Percentiles rank a stretch among this genome's conserved stretches.
phyloP scores from a whole-genome alignment of 1,140 invertebrate species.

The Caenorhabditis brenneri region DNA sequence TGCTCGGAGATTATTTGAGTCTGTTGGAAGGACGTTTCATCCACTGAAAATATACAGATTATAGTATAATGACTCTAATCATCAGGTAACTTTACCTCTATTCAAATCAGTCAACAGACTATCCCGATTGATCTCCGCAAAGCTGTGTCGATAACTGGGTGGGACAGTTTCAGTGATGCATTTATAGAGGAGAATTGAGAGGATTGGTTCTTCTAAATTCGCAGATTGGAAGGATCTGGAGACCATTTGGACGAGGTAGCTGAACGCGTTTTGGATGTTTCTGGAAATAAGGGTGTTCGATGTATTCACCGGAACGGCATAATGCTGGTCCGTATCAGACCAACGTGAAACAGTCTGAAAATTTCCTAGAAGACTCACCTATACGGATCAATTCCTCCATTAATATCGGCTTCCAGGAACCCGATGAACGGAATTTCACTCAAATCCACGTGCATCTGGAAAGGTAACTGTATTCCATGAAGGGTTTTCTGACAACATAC shows the following conservation, averaged over 20 bases:
- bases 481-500: too few species aligned
- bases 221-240: not conserved
- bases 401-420: too few species aligned
- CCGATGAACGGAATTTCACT: too few species aligned
- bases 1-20: not conserved
- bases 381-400: too few species aligned
- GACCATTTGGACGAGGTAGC: not conserved
- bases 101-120: slow-evolving; percentile 6
- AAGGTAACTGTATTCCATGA: too few species aligned
- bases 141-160: not conserved
- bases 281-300: too few species aligned
- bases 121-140: not conserved
- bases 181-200: not conserved
- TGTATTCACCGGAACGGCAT: too few species aligned
- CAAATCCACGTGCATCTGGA: too few species aligned
- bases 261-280: not conserved
- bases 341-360: not conserved
- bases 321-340: too few species aligned
- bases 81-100: not conserved
- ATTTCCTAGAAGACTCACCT: not conserved
- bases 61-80: not conserved
- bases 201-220: not conserved
- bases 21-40: not conserved
- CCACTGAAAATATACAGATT: not conserved
- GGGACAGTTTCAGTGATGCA: not conserved